phyloP scores from a whole-genome alignment of 2,797 vertebrate species.

The Tapirus indicus region DNA sequence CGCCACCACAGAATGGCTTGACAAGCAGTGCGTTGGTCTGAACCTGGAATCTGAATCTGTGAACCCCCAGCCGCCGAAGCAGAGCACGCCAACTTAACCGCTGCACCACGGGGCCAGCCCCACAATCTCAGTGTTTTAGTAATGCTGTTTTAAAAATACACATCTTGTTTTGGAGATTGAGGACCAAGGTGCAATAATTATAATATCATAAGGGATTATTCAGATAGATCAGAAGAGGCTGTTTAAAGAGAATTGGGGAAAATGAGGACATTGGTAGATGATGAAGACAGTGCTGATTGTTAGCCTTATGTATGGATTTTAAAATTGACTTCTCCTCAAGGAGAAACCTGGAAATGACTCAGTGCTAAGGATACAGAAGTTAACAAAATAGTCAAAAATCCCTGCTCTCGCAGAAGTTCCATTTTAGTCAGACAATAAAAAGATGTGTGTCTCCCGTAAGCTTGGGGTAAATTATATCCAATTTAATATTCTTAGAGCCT shows the following conservation, averaged over 20 bases:
- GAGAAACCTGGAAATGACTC: slow-evolving; percentile 42
- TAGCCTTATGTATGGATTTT: background rate
- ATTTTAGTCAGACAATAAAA: background rate
- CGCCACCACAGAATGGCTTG: too few relatives aligned
- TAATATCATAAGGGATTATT: background rate
- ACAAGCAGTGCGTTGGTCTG: too few relatives aligned
- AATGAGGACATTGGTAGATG: background rate
- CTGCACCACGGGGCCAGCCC: too few relatives aligned
- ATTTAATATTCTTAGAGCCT: slow-evolving; percentile 6
- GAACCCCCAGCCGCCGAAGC: too few relatives aligned
- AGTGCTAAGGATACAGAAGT: background rate
- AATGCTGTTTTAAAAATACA: slow-evolving; percentile 28
- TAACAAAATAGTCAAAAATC: background rate
- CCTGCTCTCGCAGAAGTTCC: background rate
- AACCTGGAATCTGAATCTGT: too few relatives aligned
- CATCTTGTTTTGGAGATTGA: slow-evolving; percentile 38
- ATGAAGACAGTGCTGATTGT: background rate
- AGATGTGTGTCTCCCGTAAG: background rate
- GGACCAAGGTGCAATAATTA: background rate
- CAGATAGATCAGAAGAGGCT: slow-evolving; percentile 11
- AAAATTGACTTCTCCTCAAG: slow-evolving; percentile 4
- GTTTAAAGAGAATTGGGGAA: slow-evolving; percentile 25
- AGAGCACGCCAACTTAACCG: too few relatives aligned
- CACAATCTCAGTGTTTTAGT: background rate
- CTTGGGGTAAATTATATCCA: slow-evolving; percentile 3